Evolutionary conservation across 2,113 vertebrate species (phyloP), one percentile per base, ranked within the genome.

Genomic region (Tachuris rubrigastra): DNA sequence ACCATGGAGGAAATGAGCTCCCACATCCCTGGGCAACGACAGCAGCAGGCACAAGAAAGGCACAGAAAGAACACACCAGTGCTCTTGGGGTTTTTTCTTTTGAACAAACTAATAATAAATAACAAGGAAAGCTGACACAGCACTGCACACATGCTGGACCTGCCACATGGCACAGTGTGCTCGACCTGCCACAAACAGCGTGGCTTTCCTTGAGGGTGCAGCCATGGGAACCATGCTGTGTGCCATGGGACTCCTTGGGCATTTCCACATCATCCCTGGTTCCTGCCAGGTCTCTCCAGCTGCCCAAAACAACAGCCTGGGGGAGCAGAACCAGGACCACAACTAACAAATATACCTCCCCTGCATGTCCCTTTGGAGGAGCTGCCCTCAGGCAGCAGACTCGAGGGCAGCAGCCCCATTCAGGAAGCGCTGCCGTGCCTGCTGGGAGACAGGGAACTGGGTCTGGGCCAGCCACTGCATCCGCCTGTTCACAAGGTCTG

Each of bases 241-340:
- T 53, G 41, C 67, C 12, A 0, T 24, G n/a, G 63, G 66, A 31
- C 69, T 49, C 4, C 0, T 7, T 0, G 0, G 3, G 13, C 6
- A 9, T 22, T 59, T 39, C 10, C 14, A 13, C 19, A 22, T 6
- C 59, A 28, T 27, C 24, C 74, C 21, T 24, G 7, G 6, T 12
- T 39, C 22, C 85, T 63, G 75, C 39, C 73, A 44, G 15, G 24
- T 37, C n/a, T 65, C 24, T 42, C 28, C 63, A 20, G 49, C 55
- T 56, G 80, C 68, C 52, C 44, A 16, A 9, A 80, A 33, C 23
- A 37, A 12, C 39, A 69, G 20, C 35, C 14, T 6, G 12, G 12
- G 17, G 8, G 8, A 3, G 4, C 39, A 88, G 55, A 50, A 69
- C 31, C 2, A 1, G 23, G 41, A 17, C 15, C 20, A 49, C 42